Conservation (phyloP, 2,113 vertebrate genomes). For the Esox niger region DNA sequence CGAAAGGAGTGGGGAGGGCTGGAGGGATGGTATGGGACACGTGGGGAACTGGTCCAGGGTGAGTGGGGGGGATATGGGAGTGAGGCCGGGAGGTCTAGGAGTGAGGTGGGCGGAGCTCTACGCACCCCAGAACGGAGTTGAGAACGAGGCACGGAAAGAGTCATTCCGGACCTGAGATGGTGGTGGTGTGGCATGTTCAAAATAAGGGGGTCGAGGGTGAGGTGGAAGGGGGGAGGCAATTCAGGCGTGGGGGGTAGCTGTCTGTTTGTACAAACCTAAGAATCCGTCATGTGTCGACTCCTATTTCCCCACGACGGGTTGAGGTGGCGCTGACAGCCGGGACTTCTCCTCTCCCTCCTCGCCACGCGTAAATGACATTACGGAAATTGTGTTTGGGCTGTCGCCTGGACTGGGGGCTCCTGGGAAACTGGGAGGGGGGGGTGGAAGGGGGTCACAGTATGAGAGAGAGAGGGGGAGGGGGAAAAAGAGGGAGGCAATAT, state of each 20-base stretch:
- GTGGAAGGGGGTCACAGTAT: constrained; percentile 26
- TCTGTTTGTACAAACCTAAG: constrained; percentile 95
- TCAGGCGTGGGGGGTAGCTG: constrained; percentile 70
- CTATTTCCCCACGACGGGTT: constrained; percentile 79
- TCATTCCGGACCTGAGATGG: background rate
- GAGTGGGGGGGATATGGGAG: constrained; percentile 9
- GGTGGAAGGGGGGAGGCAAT: background rate
- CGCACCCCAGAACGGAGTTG: constrained; percentile 44
- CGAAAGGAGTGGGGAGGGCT: constrained; percentile 3
- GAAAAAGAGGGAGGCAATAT: background rate
- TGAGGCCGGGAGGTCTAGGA: too few relatives aligned
- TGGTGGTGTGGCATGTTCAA: background rate
- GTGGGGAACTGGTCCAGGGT: constrained; percentile 17
- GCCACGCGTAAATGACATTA: constrained; percentile 93
- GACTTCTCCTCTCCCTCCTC: constrained; percentile 82
- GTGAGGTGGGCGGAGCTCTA: too few relatives aligned
- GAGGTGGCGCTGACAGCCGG: constrained; percentile 87
- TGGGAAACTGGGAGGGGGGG: constrained; percentile 57
- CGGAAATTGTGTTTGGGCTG: constrained; percentile 93
- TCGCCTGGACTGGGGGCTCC: constrained; percentile 66
- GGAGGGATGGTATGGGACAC: constrained; percentile 40
- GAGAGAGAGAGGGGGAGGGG: constrained; percentile 5
- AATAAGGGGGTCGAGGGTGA: constrained; percentile 42
- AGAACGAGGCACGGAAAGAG: constrained; percentile 24
- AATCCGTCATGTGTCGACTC: constrained; percentile 95